Conservation (phyloP, 1,140 invertebrate genomes). For the Idris sp. region DNA sequence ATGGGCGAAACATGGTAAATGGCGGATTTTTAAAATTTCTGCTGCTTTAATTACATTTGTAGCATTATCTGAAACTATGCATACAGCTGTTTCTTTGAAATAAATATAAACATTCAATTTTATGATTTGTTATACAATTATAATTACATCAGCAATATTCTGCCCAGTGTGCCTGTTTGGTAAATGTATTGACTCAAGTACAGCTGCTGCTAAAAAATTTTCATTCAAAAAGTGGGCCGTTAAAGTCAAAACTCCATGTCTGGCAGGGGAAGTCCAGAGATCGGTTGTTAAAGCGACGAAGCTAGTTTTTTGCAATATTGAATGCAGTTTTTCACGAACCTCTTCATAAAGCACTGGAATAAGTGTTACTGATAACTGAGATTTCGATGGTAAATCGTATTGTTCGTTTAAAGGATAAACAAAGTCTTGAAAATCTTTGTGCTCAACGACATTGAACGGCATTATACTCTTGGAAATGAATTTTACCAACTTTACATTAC, state of each 20-base stretch:
- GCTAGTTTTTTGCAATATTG: background rate
- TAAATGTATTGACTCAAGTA: background rate
- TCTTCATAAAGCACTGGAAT: slow-evolving; percentile 6
- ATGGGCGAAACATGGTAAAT: slow-evolving; percentile 74
- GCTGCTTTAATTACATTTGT: slow-evolving; percentile 71
- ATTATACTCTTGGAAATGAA: slow-evolving; percentile 13
- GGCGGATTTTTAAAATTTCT: slow-evolving; percentile 69
- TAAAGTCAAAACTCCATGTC: background rate
- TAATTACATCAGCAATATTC: slow-evolving; percentile 1
- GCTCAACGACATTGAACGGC: slow-evolving; percentile 13
- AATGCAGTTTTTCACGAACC: background rate
- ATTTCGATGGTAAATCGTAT: slow-evolving; percentile 11
- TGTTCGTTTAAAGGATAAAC: slow-evolving; percentile 8
- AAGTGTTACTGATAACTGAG: slow-evolving; percentile 11
- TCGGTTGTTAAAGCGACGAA: background rate
- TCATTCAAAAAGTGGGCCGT: no score
- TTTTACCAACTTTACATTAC: slow-evolving; percentile 12
- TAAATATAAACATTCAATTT: slow-evolving; percentile 1
- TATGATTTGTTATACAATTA: slow-evolving; percentile 1
- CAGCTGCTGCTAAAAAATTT: no score
- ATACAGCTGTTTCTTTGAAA: slow-evolving; percentile 68
- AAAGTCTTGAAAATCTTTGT: slow-evolving; percentile 19
- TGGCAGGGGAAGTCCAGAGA: background rate
- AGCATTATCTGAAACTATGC: slow-evolving; percentile 73
- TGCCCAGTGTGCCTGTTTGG: background rate